phyloP scores from a whole-genome alignment of 2,797 vertebrate genomes.

The Brachyalestes nurse region DNA sequence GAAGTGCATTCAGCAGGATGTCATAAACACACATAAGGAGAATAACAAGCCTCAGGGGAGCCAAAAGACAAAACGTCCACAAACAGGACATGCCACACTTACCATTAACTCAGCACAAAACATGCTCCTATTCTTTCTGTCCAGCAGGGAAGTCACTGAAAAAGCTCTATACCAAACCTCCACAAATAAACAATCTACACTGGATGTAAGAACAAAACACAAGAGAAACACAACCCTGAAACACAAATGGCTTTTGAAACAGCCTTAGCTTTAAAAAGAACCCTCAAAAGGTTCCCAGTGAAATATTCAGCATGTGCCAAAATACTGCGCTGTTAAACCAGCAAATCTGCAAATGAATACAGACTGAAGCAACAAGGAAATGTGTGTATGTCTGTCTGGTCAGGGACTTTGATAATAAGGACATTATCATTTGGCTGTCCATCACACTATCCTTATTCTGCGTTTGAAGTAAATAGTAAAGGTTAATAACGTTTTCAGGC shows the following conservation, averaged over 20 bases:
- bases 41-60: slow-evolving; percentile 52
- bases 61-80: slow-evolving; percentile 43
- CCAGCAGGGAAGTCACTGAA: slow-evolving; percentile 1
- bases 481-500: no score
- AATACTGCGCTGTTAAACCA: no score
- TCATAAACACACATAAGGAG: slow-evolving; percentile 52
- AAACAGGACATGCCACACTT: slow-evolving; percentile 57
- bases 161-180: not conserved
- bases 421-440: not conserved
- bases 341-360: no score
- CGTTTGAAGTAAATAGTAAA: no score
- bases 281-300: no score
- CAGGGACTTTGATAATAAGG: not conserved
- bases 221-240: not conserved
- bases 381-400: not conserved
- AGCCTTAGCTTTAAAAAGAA: no score
- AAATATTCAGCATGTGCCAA: no score
- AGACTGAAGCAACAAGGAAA: not conserved
- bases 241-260: no score
- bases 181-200: not conserved
- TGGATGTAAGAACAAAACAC: no score
- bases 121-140: slow-evolving; percentile 15
- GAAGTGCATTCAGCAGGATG: slow-evolving; percentile 51
- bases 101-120: slow-evolving; percentile 51
- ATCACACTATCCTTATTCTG: not conserved